phyloP scores from a whole-genome alignment of 1,140 invertebrate genomes.

The Anastrepha obliqua region DNA sequence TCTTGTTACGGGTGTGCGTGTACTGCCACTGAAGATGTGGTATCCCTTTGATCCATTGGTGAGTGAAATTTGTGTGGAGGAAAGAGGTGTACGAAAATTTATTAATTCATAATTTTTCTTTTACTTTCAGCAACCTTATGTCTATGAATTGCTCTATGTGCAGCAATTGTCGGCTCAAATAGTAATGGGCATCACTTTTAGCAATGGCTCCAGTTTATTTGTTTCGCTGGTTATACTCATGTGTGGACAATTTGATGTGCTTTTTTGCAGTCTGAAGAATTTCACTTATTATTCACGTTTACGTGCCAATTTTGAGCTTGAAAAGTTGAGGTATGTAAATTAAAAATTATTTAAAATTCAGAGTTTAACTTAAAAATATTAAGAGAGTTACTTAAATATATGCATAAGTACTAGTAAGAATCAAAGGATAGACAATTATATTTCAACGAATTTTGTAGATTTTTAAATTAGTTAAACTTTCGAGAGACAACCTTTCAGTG shows the following conservation, averaged over 20 bases:
- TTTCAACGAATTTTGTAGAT: too few relatives aligned
- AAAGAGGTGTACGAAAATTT: neutral
- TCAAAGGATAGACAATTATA: too few relatives aligned
- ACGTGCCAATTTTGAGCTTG: constrained; percentile 57
- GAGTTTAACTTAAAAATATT: too few relatives aligned
- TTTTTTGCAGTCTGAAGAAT: constrained; percentile 71
- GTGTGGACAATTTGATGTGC: constrained; percentile 68
- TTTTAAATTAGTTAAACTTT: too few relatives aligned
- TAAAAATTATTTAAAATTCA: neutral
- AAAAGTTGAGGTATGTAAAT: constrained; percentile 61
- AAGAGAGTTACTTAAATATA: too few relatives aligned
- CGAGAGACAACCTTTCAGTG: too few relatives aligned
- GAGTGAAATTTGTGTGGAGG: neutral
- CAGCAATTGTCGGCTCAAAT: constrained; percentile 66
- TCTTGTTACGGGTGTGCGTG: constrained; percentile 60
- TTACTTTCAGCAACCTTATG: constrained; percentile 55
- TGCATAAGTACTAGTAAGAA: too few relatives aligned
- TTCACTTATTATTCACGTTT: constrained; percentile 64
- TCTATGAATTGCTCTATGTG: constrained; percentile 63
- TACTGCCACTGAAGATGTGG: constrained; percentile 66
- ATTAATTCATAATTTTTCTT: neutral
- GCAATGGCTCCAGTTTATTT: constrained; percentile 64
- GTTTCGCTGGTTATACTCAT: constrained; percentile 65
- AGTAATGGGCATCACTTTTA: constrained; percentile 61
- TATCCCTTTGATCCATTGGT: constrained; percentile 69